Percentiles rank a stretch among this genome's conserved stretches.
Evolutionary conservation across 2,797 vertebrate genomes (phyloP).

Genomic region (Pteronotus mesoamericanus): DNA sequence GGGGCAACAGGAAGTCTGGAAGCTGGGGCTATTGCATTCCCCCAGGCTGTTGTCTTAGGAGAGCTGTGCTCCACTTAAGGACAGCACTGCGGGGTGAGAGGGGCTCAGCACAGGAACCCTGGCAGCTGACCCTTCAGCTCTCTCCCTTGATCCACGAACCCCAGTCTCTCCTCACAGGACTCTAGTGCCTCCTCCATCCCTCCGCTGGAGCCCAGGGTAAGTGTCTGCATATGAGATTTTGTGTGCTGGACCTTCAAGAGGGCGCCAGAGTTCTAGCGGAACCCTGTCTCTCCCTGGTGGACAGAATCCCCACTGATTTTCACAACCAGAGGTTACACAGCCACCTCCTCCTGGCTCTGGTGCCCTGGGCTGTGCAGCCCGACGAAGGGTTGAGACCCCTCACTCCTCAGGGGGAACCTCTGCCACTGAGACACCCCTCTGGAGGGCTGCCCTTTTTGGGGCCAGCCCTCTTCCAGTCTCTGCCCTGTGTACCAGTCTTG

Average conservation of each 20-base stretch:
- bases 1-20: background rate
- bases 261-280: background rate
- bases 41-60: background rate
- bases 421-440: background rate
- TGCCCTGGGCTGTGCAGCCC: background rate
- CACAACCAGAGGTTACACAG: background rate
- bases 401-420: background rate
- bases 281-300: background rate
- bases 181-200: too few relatives aligned
- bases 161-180: background rate
- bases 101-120: background rate
- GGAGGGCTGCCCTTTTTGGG: background rate
- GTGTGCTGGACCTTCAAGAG: background rate
- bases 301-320: background rate
- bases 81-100: background rate
- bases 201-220: background rate
- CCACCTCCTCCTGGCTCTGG: background rate
- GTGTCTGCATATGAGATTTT: background rate
- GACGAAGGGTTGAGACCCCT: background rate
- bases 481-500: background rate
- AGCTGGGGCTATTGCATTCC: background rate
- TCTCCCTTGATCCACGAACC: background rate
- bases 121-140: background rate
- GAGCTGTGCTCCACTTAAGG: background rate
- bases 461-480: background rate